A percentile compares a stretch with the other conserved stretches of the same genome.
Conservation (phyloP, 1,140 invertebrate species). For the Drosophila sturtevanti region DNA sequence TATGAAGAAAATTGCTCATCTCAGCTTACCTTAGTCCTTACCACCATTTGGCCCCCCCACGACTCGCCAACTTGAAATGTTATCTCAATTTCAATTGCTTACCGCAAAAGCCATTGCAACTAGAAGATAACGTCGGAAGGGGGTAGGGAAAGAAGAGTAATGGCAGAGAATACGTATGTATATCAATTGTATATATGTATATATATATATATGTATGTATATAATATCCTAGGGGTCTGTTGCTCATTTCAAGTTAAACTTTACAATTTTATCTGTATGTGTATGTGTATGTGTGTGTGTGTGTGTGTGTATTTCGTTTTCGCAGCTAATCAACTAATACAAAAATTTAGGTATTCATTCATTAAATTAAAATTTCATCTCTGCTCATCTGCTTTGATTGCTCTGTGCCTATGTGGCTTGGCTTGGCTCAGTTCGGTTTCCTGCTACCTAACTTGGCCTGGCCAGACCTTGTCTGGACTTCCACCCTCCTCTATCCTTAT, state of each 20-base stretch:
- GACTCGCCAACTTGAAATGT: background rate
- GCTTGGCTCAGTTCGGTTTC: background rate
- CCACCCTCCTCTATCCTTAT: background rate
- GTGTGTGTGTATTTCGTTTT: slow-evolving; percentile 18
- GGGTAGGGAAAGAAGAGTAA: background rate
- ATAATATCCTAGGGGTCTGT: background rate
- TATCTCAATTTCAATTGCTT: background rate
- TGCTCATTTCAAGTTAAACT: background rate
- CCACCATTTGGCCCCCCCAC: background rate
- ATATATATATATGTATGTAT: background rate
- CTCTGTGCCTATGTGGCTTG: slow-evolving; percentile 66
- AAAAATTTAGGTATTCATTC: slow-evolving; percentile 72
- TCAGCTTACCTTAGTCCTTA: background rate
- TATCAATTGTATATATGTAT: too few species aligned
- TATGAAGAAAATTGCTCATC: background rate
- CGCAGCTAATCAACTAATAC: slow-evolving; percentile 75
- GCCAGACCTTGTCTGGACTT: background rate
- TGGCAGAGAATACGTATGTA: background rate
- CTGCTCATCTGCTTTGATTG: slow-evolving; percentile 77
- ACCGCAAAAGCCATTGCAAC: slow-evolving; percentile 2
- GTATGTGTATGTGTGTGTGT: background rate
- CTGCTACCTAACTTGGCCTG: background rate
- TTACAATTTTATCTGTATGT: background rate
- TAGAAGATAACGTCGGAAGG: background rate
- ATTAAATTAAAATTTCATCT: slow-evolving; percentile 80